Base-by-base conservation (phyloP, 2,888 invertebrate species). In the Erannis defoliaria region DNA sequence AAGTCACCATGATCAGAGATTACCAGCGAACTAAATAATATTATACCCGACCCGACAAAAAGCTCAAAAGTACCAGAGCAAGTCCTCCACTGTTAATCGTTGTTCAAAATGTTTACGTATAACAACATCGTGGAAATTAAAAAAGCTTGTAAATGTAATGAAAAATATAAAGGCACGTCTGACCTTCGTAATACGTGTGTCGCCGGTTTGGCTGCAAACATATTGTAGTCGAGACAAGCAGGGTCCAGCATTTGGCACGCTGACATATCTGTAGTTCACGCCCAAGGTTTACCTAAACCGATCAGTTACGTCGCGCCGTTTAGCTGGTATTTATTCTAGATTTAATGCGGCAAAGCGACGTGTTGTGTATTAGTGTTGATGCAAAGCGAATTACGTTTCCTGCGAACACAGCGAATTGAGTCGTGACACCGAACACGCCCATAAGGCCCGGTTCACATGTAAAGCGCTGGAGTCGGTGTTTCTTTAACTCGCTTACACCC, bases 351-450 rank as follows among this genome's bases (percentile, higher is more conserved):
- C n/a, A 21, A 40, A n/a, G 10, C 26, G 16, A n/a, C 3, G 31
- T 46, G 26, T 46, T 46, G 26, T 43, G 2, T 23, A 6, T 8
- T 31, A 18, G 14, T 46, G 33, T 31, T 46, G 19, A 31, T 46
- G 46, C 46, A 46, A 46, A 8, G 46, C 46, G 31, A 46, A 46
- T 46, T 8, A 1, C 31, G 46, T 31, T 31, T 31, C 19, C 19
- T 46, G 31, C 12, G 14, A 46, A 6, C 5, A 23, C 6, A 19
- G 46, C 46, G 46, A 46, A 19, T 31, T 31, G 23, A 8, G 0
- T 1, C 12, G 5, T 10, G 6, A 4, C 38, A 19, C 3, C 12
- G 3, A 21, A 5, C 21, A 5, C 0, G 19, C 0, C 12, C 10
- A 18, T 10, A 19, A 19, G 23, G 1, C n/a, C 5, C 21, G 21